Conservation (phyloP, 2,113 vertebrate species). For the Malurus elegans region DNA sequence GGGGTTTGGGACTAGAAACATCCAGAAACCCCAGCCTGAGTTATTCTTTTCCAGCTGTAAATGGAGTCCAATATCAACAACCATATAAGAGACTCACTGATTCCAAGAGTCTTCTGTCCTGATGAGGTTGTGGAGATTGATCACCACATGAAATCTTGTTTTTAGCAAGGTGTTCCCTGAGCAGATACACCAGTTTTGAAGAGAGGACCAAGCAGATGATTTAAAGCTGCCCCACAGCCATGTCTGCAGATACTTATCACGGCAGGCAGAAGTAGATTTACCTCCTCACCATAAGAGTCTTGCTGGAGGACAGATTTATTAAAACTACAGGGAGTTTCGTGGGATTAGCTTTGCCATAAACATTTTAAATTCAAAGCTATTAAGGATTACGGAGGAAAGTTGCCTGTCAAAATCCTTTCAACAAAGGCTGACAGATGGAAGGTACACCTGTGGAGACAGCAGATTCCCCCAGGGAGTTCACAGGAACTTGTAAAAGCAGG, state of each 20-base stretch:
- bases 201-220: not conserved
- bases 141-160: not conserved
- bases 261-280: not conserved
- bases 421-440: conserved; percentile 16
- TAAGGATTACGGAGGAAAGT: not conserved
- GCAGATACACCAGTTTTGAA: not conserved
- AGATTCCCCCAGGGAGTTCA: not conserved
- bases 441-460: not conserved
- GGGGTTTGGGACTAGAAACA: not conserved
- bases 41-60: not conserved
- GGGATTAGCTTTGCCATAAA: conserved; percentile 46
- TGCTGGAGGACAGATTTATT: conserved; percentile 3
- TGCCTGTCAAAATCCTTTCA: conserved; percentile 42
- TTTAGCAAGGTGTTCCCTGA: not conserved
- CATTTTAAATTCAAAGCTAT: conserved; percentile 1
- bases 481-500: not conserved
- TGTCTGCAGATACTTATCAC: not conserved
- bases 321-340: conserved; percentile 22
- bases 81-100: rapidly evolving
- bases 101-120: not conserved
- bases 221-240: not conserved
- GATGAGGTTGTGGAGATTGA: not conserved
- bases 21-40: not conserved
- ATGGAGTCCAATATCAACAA: not conserved
- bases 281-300: not conserved